Percentiles rank a stretch among this genome's conserved stretches.
phyloP scores from a whole-genome alignment of 2,888 invertebrate species.

The Tupiocoris notatus region DNA sequence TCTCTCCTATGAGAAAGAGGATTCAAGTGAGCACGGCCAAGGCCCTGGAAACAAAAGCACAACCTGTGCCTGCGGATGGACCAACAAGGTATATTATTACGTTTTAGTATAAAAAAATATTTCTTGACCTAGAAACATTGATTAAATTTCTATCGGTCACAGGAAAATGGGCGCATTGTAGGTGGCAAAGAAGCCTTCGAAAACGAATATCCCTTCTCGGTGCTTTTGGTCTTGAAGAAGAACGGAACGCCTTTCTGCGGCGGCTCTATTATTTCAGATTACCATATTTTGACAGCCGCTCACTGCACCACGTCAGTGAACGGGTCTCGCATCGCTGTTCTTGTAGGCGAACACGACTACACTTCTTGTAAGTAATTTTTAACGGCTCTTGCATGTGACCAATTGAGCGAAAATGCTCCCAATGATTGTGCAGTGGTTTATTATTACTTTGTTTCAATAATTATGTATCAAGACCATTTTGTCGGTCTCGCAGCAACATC shows the following conservation, averaged over 20 bases:
- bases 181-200: slow-evolving; percentile 27
- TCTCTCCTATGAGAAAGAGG: slow-evolving; percentile 26
- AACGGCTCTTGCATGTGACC: too few species aligned
- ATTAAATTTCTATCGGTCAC: neutral
- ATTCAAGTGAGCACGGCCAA: slow-evolving; percentile 38
- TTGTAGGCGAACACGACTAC: slow-evolving; percentile 37
- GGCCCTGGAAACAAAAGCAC: slow-evolving; percentile 29
- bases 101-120: too few species aligned
- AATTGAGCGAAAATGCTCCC: too few species aligned
- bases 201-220: slow-evolving; percentile 37
- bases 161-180: slow-evolving; percentile 34
- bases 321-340: slow-evolving; percentile 21
- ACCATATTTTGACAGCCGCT: slow-evolving; percentile 32
- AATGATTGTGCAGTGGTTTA: too few species aligned
- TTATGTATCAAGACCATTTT: too few species aligned
- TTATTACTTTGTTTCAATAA: too few species aligned
- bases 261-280: slow-evolving; percentile 29
- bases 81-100: slow-evolving; percentile 24
- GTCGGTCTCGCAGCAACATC: too few species aligned
- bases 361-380: slow-evolving; percentile 22
- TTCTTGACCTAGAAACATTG: too few species aligned
- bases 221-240: slow-evolving; percentile 28
- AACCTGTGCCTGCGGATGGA: slow-evolving; percentile 37
- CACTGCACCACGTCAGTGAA: slow-evolving; percentile 34
- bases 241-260: slow-evolving; percentile 26